A percentile compares a stretch with the other conserved stretches of the same genome.
These are phyloP conservation scores for Myotis lucifugus DNA, from an alignment of 2,113 vertebrate genomes.

Conservation along the genomic window DNA sequence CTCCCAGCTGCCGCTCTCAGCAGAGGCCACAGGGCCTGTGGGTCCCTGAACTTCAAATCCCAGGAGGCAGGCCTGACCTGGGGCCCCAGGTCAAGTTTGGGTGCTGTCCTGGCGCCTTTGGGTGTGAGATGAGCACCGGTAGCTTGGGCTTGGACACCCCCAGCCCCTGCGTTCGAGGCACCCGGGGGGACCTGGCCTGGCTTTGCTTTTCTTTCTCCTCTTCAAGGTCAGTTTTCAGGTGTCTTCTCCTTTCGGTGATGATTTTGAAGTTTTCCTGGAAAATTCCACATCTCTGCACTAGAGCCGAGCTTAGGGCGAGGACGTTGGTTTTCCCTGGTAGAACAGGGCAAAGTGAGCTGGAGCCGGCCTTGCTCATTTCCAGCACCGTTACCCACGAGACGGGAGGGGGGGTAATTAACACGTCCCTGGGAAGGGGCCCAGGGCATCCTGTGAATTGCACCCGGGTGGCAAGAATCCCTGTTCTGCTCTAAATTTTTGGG, in stretches of 20 bases:
- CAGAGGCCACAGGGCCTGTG: neutral
- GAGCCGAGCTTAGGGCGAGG: conserved; percentile 51
- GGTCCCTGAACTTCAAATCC: neutral
- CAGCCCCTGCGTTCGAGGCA: accelerated
- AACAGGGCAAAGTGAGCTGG: neutral
- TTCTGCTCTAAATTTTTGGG: conserved; percentile 76
- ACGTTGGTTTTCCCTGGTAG: neutral
- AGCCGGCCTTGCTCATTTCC: conserved; percentile 76
- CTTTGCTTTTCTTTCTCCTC: neutral
- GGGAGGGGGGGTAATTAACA: conserved; percentile 87
- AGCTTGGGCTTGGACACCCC: neutral
- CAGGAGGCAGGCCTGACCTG: neutral
- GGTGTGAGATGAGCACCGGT: neutral
- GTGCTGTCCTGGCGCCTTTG: neutral
- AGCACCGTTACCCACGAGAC: conserved; percentile 81
- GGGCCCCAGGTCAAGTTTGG: neutral
- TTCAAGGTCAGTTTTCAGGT: conserved; percentile 46
- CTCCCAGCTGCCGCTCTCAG: neutral
- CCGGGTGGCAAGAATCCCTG: conserved; percentile 83
- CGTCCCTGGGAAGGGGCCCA: conserved; percentile 89
- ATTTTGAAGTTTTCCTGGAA: conserved; percentile 94
- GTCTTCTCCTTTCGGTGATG: conserved; percentile 77
- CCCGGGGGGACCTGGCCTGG: neutral
- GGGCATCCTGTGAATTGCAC: conserved; percentile 85
- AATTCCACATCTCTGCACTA: conserved; percentile 92